phyloP scores from a whole-genome alignment of 2,888 invertebrate species.

The Mesochorus sp. region DNA sequence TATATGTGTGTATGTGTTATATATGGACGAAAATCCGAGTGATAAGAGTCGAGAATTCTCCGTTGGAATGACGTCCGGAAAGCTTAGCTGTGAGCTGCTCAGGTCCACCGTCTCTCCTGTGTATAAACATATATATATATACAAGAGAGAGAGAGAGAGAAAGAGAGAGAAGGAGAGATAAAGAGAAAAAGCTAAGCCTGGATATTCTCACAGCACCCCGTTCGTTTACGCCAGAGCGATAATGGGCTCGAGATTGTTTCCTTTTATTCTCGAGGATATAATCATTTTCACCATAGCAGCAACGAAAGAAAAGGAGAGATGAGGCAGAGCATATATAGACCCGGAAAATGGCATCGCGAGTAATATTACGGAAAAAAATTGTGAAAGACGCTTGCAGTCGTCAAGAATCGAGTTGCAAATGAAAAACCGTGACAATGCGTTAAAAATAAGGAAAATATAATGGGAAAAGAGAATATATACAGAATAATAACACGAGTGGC shows the following conservation, averaged over 20 bases:
- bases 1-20: neutral
- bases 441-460: conserved; percentile 6
- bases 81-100: conserved; percentile 49
- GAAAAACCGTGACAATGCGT: too few relatives aligned
- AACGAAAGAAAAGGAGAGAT: conserved; percentile 39
- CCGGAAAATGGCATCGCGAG: neutral
- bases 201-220: conserved; percentile 56
- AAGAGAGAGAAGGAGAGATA: conserved; percentile 16
- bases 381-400: too few relatives aligned
- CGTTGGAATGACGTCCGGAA: conserved; percentile 53
- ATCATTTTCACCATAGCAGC: conserved; percentile 65
- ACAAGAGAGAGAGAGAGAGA: conserved; percentile 21
- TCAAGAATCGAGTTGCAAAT: too few relatives aligned
- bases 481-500: too few relatives aligned
- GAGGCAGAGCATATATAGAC: conserved; percentile 11
- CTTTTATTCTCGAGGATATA: conserved; percentile 74
- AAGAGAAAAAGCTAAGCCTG: conserved; percentile 55
- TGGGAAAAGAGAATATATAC: neutral
- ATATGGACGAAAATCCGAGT: neutral
- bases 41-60: conserved; percentile 53
- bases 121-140: neutral
- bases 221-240: conserved; percentile 70
- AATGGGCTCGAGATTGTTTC: conserved; percentile 75
- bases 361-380: too few relatives aligned
- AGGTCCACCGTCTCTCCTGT: conserved; percentile 15